Conservation (phyloP, 2,797 vertebrate genomes). For the Hafferia zeledoni region DNA sequence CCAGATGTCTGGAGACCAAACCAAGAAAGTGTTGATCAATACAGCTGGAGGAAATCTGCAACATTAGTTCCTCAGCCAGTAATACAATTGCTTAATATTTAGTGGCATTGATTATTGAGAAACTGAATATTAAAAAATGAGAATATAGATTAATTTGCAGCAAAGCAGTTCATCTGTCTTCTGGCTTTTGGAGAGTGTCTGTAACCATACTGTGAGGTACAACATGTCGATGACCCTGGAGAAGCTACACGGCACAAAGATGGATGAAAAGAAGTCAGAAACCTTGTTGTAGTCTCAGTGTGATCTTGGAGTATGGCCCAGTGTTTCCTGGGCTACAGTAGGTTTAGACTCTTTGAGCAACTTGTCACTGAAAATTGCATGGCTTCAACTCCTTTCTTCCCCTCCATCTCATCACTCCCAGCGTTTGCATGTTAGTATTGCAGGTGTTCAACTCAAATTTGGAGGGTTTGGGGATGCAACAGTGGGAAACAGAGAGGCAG, state of each 20-base stretch:
- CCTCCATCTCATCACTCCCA: background rate
- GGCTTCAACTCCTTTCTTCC: background rate
- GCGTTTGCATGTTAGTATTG: background rate
- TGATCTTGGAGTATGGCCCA: background rate
- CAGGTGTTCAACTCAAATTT: background rate
- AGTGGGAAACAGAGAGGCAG: background rate
- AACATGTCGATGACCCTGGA: background rate
- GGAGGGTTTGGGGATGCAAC: background rate
- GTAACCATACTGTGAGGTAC: background rate
- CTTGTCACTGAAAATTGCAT: background rate
- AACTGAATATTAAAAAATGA: background rate
- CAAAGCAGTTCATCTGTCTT: background rate
- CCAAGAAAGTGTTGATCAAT: background rate
- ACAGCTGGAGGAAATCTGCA: background rate
- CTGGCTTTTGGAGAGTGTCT: background rate
- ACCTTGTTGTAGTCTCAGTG: background rate
- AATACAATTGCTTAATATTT: background rate
- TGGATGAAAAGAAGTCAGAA: background rate
- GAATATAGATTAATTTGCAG: background rate
- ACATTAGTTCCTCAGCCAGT: background rate
- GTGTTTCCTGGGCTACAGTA: background rate
- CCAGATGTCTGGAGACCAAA: background rate
- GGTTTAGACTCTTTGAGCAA: background rate
- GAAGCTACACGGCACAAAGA: background rate
- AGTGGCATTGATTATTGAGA: background rate